Percentiles rank a stretch among this genome's conserved stretches.
These are phyloP conservation scores for Zoroaster sp. DNA, from an alignment of 53 echinoderm and acorn worm genomes.

Conservation along the genomic window DNA sequence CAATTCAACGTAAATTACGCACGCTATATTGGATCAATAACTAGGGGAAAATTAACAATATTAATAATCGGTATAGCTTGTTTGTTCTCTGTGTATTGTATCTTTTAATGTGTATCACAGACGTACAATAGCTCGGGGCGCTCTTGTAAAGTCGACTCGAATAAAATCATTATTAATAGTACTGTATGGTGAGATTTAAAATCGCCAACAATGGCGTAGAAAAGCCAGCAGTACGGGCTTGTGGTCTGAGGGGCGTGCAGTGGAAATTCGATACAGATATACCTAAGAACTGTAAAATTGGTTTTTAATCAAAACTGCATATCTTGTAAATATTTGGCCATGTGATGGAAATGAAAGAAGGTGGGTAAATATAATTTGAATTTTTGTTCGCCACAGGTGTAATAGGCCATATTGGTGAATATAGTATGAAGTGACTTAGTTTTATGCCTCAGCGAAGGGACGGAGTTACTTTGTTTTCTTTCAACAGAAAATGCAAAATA, in stretches of 20 bases:
- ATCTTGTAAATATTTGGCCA: not conserved
- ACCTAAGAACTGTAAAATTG: not conserved
- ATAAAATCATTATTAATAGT: not conserved
- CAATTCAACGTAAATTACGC: not conserved
- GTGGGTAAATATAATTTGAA: not conserved
- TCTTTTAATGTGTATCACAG: not conserved
- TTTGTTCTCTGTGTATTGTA: constrained; percentile 8
- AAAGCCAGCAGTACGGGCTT: not conserved
- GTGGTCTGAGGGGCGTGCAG: not conserved
- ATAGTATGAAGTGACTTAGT: too few relatives aligned
- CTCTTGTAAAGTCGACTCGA: not conserved
- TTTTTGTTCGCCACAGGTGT: too few relatives aligned
- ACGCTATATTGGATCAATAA: not conserved
- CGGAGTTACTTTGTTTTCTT: too few relatives aligned
- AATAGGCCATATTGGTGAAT: too few relatives aligned
- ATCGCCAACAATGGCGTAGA: not conserved
- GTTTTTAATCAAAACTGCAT: constrained; percentile 9
- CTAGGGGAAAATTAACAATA: not conserved
- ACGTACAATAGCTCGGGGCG: not conserved
- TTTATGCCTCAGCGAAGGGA: too few relatives aligned
- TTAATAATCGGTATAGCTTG: not conserved
- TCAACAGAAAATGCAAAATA: too few relatives aligned
- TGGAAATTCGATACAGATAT: not conserved
- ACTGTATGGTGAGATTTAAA: not conserved
- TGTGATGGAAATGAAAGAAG: not conserved